Base-by-base conservation (phyloP, 2,113 vertebrate species). In the Caloenas nicobarica region DNA sequence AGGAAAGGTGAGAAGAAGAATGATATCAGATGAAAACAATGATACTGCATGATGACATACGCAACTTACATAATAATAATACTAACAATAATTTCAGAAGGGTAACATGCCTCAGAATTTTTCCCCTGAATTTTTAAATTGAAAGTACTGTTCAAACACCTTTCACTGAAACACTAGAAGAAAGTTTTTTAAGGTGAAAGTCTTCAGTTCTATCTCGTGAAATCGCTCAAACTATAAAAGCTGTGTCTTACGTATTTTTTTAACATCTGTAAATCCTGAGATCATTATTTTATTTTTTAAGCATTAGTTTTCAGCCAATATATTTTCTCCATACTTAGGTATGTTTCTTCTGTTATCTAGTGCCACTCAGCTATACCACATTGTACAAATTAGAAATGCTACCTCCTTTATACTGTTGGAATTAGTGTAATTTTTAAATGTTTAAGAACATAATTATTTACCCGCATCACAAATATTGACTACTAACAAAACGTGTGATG, bases 391-490 rank as follows among this genome's bases (percentile, higher is more conserved):
- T 93, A 91, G 94, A 97, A 98, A 96, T 89, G 93, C 53, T 94
- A 46, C 69, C 56, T 96, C 61, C 81, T 97, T 97, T 97, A 95
- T 89, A 95, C 81, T 60, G 51, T 42, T 90, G 46, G 74, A 97
- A 97, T 97, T 95, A 96, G 90, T 53, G 36, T 81, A 97, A 95
- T 96, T 97, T 97, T 97, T 84, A 95, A 96, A 91, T 9, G 70
- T 93, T 97, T 90, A 94, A 95, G 86, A 91, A 93, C 94, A 58
- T 87, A 95, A 97, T 97, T 97, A 96, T 98, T 97, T 97, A 95
- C 71, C 92, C 92, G 66, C 85, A 81, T 72, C 84, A 92, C 88
- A 98, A 96, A 94, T 96, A 96, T 89, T 95, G 93, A 91, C 78
- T 93, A 95, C 72, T 95, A 97, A 95, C 40, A 92, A 91, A 95